phyloP scores from a whole-genome alignment of 2,113 vertebrate species.

The Heloderma charlesbogerti region DNA sequence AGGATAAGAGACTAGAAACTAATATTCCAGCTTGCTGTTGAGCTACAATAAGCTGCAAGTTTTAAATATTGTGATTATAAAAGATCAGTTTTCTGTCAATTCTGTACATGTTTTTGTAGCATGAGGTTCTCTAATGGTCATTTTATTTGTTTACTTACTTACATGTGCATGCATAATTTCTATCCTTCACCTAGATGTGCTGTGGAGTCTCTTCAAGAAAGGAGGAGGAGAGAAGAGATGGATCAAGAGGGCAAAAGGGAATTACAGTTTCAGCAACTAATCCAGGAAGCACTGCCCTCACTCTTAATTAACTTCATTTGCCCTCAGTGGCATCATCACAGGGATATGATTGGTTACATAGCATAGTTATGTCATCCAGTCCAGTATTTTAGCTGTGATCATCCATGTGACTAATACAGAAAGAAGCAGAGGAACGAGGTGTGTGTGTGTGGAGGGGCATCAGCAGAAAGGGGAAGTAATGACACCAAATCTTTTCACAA shows the following conservation, averaged over 20 bases:
- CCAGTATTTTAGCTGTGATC: neutral
- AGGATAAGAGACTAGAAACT: slow-evolving; percentile 4
- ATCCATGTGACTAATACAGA: neutral
- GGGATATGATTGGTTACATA: neutral
- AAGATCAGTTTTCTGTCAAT: neutral
- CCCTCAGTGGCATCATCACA: no score
- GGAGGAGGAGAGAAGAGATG: neutral
- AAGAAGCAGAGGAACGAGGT: neutral
- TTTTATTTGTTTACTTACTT: neutral
- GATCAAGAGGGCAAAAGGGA: neutral
- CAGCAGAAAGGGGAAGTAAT: neutral
- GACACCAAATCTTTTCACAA: neutral
- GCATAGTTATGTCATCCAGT: neutral
- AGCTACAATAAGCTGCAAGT: neutral
- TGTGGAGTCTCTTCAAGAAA: neutral
- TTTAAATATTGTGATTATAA: neutral
- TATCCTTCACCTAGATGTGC: neutral
- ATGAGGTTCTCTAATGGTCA: neutral
- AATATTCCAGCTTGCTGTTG: neutral
- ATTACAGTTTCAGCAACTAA: neutral
- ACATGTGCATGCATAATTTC: no score
- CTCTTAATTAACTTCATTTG: no score
- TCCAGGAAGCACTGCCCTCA: no score
- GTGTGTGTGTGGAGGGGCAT: neutral
- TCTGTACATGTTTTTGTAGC: neutral